Conservation (phyloP, 2,113 vertebrate genomes). For the Leucosticte australis region DNA sequence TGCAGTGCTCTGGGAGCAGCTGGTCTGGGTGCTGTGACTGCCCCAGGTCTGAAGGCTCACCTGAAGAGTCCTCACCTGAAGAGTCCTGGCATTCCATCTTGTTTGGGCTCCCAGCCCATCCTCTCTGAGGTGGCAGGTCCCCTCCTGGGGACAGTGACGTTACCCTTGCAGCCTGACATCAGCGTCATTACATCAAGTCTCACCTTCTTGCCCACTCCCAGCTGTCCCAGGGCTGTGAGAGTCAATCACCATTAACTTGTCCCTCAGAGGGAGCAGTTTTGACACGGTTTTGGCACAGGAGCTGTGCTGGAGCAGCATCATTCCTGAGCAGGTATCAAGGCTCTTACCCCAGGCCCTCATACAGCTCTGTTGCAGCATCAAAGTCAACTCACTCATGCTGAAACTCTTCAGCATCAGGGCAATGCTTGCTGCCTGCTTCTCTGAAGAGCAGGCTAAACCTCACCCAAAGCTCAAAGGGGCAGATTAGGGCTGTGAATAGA, state of each 20-base stretch:
- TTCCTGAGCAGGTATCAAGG: not conserved
- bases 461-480: not conserved
- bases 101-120: not conserved
- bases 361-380: not conserved
- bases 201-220: not conserved
- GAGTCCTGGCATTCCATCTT: not conserved
- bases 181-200: not conserved
- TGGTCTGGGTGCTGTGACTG: not conserved
- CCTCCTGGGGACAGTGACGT: not conserved
- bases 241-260: accelerated
- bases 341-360: not conserved
- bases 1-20: not conserved
- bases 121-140: not conserved
- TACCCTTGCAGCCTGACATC: not conserved
- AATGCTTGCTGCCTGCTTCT: not conserved
- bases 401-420: not conserved
- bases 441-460: not conserved
- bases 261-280: not conserved
- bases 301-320: not conserved
- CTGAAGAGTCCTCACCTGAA: not conserved
- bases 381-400: not conserved
- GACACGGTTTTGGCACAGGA: accelerated
- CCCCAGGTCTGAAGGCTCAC: accelerated
- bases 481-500: not conserved
- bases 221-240: not conserved